Conservation (phyloP, 2,113 vertebrate genomes). For the Microtus oregoni region DNA sequence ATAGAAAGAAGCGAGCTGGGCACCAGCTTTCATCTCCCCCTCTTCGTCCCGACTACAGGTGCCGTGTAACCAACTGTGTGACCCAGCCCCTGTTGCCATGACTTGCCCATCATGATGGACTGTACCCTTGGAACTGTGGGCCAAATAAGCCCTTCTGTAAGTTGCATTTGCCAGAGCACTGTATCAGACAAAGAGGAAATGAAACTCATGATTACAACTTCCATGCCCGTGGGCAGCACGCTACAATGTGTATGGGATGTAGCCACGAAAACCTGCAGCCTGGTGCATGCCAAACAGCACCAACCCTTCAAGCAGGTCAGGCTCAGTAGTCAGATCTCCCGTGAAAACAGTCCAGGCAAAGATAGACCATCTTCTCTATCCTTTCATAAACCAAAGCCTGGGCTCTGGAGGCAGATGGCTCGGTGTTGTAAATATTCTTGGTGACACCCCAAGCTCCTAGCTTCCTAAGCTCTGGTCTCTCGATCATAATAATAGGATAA, state of each 20-base stretch:
- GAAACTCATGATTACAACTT: background rate
- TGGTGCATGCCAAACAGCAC: background rate
- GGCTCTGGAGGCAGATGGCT: background rate
- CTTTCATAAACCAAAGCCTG: too few species aligned
- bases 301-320: background rate
- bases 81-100: background rate
- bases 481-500: background rate
- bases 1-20: background rate
- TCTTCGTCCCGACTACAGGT: background rate
- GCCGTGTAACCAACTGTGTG: background rate
- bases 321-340: background rate
- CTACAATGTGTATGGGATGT: background rate
- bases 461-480: background rate
- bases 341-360: background rate
- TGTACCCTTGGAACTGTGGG: background rate
- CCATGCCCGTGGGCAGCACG: background rate
- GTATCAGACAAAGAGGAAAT: background rate
- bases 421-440: too few species aligned
- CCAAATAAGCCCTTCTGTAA: background rate
- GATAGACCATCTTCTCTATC: background rate
- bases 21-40: background rate
- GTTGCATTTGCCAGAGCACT: too few species aligned
- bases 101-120: background rate
- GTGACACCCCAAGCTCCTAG: background rate
- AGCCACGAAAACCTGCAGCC: background rate